Percentiles rank a stretch among this genome's conserved stretches.
phyloP scores from a whole-genome alignment of 2,888 invertebrate species.

The Eurois occulta region DNA sequence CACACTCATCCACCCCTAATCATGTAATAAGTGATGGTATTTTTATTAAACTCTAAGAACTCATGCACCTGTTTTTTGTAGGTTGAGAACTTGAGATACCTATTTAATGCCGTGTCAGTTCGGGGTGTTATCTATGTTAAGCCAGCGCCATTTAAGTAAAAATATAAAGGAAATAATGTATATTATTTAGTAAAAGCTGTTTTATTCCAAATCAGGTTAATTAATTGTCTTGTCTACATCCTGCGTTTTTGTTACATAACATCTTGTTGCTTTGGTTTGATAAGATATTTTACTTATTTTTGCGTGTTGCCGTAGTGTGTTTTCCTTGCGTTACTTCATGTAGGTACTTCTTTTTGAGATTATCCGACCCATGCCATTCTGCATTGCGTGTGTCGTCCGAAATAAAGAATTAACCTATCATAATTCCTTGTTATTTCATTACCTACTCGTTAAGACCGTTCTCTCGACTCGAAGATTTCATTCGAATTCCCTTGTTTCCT shows the following conservation, averaged over 20 bases:
- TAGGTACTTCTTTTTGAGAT: background rate
- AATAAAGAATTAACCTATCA: background rate
- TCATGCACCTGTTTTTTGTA: background rate
- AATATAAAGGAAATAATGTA: background rate
- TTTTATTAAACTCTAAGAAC: slow-evolving; percentile 24
- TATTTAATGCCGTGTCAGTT: background rate
- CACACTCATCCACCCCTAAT: slow-evolving; percentile 18
- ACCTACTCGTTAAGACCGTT: background rate
- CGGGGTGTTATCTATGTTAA: background rate
- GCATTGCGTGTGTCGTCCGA: background rate
- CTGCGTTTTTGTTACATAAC: background rate
- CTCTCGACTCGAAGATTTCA: no score
- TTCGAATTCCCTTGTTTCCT: background rate
- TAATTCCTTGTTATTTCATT: background rate
- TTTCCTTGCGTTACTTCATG: background rate
- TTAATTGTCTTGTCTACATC: background rate
- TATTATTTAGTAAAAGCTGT: background rate
- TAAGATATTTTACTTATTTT: background rate
- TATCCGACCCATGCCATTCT: background rate
- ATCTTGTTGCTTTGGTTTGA: background rate
- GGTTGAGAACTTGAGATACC: background rate
- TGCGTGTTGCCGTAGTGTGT: background rate
- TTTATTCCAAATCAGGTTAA: background rate
- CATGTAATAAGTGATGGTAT: slow-evolving; percentile 18
- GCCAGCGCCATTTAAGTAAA: background rate